A percentile compares a stretch with the other conserved stretches of the same genome.
phyloP scores from a whole-genome alignment of 2,888 invertebrate genomes.

The Kryphioiulus occultus region DNA sequence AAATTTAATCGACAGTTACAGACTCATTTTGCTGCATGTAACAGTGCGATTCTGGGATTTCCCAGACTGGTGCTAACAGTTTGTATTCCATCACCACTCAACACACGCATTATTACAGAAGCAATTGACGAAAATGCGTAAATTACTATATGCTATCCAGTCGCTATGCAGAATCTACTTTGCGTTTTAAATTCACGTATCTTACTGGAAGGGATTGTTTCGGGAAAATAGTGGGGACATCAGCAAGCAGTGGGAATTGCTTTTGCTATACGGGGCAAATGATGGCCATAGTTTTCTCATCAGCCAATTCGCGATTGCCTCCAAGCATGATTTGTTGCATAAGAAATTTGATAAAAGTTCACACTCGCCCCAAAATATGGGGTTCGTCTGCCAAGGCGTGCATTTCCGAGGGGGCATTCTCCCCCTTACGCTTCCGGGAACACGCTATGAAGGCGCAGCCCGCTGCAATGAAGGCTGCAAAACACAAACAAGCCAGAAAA shows the following conservation, averaged over 20 bases:
- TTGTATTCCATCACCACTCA: no score
- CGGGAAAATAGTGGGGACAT: background rate
- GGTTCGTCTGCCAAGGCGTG: constrained; percentile 86
- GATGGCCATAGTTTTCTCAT: background rate
- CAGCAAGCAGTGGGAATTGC: background rate
- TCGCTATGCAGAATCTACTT: no score
- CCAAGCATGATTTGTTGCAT: background rate
- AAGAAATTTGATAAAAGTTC: constrained; percentile 35
- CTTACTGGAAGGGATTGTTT: no score
- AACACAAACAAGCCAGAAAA: constrained; percentile 73
- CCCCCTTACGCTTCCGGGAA: constrained; percentile 84
- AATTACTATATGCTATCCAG: no score
- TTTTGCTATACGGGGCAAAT: background rate
- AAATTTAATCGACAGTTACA: no score
- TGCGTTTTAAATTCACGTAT: no score
- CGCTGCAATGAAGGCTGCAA: constrained; percentile 65
- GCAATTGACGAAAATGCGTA: no score
- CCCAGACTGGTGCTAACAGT: no score
- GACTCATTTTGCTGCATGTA: no score
- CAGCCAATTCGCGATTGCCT: background rate
- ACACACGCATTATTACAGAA: no score
- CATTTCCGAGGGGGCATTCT: constrained; percentile 77
- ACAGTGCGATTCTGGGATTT: no score
- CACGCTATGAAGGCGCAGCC: constrained; percentile 79
- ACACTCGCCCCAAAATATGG: constrained; percentile 71